Conservation (phyloP, 1,140 invertebrate species). For the Drosophila repleta region DNA sequence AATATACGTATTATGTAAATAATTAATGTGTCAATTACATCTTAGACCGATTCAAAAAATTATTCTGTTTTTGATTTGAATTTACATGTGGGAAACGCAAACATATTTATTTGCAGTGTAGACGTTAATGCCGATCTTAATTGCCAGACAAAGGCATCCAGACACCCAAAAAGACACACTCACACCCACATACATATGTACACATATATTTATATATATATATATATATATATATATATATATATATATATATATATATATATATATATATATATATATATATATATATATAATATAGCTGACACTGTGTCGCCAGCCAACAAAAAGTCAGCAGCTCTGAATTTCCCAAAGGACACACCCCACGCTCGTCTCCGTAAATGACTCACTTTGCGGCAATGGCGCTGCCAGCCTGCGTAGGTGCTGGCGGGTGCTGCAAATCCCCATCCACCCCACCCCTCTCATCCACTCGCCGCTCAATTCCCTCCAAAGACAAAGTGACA, state of each 20-base stretch:
- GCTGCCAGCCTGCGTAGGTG: constrained; percentile 22
- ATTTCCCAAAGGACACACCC: constrained; percentile 6
- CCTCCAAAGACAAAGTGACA: constrained; percentile 28
- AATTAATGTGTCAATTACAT: too few species aligned
- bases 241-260: background rate
- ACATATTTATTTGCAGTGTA: background rate
- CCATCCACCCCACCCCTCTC: background rate
- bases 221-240: too few species aligned
- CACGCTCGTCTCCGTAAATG: constrained; percentile 33
- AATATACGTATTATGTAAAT: too few species aligned
- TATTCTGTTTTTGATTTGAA: too few species aligned
- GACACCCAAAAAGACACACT: background rate
- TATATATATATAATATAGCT: background rate
- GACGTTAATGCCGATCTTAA: constrained; percentile 22
- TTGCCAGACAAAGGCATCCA: constrained; percentile 25
- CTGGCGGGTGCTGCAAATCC: constrained; percentile 1
- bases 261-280: background rate
- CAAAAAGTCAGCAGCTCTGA: constrained; percentile 8
- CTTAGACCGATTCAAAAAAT: too few species aligned
- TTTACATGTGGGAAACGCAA: too few species aligned
- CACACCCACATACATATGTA: background rate
- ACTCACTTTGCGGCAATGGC: constrained; percentile 32
- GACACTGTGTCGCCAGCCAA: constrained; percentile 3
- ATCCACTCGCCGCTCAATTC: background rate
- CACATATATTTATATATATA: background rate